Evolutionary conservation across 2,113 vertebrate species (phyloP).

Genomic region (Sebastes fasciatus): DNA sequence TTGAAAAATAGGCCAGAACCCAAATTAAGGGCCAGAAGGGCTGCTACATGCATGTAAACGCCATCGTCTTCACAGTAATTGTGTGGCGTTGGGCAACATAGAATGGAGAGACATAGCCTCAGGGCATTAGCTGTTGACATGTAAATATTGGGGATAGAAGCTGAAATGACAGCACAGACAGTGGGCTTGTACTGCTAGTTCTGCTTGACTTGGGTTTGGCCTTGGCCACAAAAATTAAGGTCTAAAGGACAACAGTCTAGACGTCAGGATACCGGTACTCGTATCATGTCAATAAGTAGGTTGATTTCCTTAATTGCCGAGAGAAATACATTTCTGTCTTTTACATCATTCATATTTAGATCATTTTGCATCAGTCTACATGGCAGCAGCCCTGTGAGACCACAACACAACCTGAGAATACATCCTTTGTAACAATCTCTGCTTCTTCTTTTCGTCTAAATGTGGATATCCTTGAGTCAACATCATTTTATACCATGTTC

Average conservation of each 20-base stretch:
- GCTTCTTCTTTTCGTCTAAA: constrained; percentile 5
- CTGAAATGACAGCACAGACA: constrained; percentile 79
- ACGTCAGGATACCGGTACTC: constrained; percentile 71
- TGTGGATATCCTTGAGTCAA: not conserved
- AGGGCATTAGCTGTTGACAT: constrained; percentile 72
- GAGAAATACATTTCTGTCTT: constrained; percentile 60
- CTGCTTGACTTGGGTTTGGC: constrained; percentile 65
- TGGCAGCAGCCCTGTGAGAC: constrained; percentile 38
- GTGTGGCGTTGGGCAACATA: constrained; percentile 64
- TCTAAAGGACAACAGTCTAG: constrained; percentile 59
- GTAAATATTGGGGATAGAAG: constrained; percentile 71
- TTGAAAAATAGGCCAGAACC: constrained; percentile 81
- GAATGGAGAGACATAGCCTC: constrained; percentile 68
- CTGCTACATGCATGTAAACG: constrained; percentile 63
- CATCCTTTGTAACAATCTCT: constrained; percentile 5
- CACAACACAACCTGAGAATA: constrained; percentile 13
- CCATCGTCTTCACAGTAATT: constrained; percentile 76
- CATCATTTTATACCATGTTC: not conserved
- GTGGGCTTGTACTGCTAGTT: constrained; percentile 45
- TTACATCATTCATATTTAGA: constrained; percentile 52
- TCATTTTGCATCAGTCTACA: constrained; percentile 35
- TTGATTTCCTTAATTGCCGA: constrained; percentile 74
- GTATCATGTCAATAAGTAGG: constrained; percentile 64
- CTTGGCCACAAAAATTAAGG: constrained; percentile 69
- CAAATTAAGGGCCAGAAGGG: constrained; percentile 79